Percentiles rank a stretch among this genome's conserved stretches.
phyloP scores from a whole-genome alignment of 2,113 vertebrate species.

The Heterocephalus glaber region DNA sequence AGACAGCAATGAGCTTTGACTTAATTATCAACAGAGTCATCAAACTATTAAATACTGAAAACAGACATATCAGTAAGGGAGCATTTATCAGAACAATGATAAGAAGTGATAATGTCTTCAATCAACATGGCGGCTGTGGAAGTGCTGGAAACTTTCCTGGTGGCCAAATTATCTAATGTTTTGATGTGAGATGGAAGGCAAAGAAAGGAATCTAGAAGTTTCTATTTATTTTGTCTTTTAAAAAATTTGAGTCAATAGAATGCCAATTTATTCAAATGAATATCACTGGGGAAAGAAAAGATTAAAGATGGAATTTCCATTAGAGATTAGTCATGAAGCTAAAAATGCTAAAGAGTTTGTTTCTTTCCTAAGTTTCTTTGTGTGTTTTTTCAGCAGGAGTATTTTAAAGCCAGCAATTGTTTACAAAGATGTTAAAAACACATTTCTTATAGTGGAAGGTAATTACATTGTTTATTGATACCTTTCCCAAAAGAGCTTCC shows the following conservation, averaged over 20 bases:
- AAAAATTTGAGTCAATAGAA: neutral
- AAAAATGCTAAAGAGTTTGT: neutral
- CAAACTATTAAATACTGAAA: neutral
- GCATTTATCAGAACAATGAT: neutral
- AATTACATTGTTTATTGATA: neutral
- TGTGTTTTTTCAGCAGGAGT: accelerated
- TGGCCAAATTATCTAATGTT: neutral
- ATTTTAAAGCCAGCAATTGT: neutral
- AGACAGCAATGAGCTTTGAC: neutral
- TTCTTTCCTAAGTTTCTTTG: neutral
- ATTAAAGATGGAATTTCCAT: neutral
- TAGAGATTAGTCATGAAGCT: neutral
- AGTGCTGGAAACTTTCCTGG: neutral
- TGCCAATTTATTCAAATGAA: neutral
- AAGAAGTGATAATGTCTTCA: neutral
- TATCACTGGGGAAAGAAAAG: neutral
- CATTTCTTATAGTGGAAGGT: neutral
- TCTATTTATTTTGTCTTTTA: neutral
- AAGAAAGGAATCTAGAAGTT: neutral
- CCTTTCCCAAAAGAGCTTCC: neutral
- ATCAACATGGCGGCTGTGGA: neutral
- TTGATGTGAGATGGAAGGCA: neutral
- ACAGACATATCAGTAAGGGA: neutral
- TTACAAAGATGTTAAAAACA: neutral
- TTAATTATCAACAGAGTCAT: neutral